phyloP scores from a whole-genome alignment of 2,888 invertebrate species.

The Crioceris asparagi region DNA sequence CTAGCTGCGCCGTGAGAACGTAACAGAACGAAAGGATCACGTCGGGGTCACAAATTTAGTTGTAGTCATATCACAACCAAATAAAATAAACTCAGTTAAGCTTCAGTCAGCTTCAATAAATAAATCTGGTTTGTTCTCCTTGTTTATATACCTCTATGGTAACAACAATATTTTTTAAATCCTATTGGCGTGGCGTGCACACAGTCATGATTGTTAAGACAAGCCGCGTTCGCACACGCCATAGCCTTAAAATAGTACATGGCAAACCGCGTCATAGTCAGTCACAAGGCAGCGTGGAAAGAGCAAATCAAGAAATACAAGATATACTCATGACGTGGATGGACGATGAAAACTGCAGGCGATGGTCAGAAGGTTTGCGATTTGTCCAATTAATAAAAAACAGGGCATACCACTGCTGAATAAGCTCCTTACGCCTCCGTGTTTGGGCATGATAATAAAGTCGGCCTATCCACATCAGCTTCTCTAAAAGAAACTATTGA shows the following conservation, averaged over 20 bases:
- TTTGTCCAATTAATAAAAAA: slow-evolving; percentile 37
- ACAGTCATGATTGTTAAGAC: too few species aligned
- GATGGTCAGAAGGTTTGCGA: slow-evolving; percentile 32
- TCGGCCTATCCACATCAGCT: slow-evolving; percentile 10
- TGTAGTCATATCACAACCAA: too few species aligned
- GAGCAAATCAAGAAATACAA: slow-evolving; percentile 30
- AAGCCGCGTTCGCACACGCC: too few species aligned
- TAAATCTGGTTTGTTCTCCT: too few species aligned
- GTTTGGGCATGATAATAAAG: slow-evolving; percentile 16
- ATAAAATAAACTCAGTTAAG: too few species aligned
- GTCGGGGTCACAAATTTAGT: too few species aligned
- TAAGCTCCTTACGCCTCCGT: slow-evolving; percentile 22
- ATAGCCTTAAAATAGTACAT: slow-evolving; percentile 9
- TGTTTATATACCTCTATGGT: too few species aligned
- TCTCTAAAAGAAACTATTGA: slow-evolving; percentile 13
- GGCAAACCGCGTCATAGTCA: slow-evolving; percentile 13
- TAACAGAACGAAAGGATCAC: too few species aligned
- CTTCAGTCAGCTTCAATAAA: too few species aligned
- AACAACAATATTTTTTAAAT: too few species aligned
- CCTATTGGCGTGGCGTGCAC: too few species aligned
- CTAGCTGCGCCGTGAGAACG: too few species aligned
- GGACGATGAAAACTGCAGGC: slow-evolving; percentile 25
- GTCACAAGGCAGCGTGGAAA: slow-evolving; percentile 29
- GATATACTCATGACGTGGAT: slow-evolving; percentile 32
- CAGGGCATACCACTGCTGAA: slow-evolving; percentile 29